A percentile compares a stretch with the other conserved stretches of the same genome.
phyloP scores from a whole-genome alignment of 2,113 vertebrate species.

The Agapornis roseicollis region DNA sequence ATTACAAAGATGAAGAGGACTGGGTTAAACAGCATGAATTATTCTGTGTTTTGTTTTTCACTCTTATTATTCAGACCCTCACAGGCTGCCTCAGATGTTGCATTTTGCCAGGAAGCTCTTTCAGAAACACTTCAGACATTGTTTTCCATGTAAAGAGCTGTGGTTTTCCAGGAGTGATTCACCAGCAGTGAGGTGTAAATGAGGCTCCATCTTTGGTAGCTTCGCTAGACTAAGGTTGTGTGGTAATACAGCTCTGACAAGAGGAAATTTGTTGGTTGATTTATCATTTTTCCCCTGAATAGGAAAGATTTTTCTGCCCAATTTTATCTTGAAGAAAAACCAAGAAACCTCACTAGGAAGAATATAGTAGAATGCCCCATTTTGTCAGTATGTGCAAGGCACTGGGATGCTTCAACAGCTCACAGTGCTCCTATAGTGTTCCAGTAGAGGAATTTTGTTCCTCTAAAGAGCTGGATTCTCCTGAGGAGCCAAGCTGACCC shows the following conservation, averaged over 20 bases:
- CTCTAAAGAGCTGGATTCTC: background rate
- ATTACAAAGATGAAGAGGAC: background rate
- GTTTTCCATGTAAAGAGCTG: background rate
- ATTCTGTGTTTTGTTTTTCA: background rate
- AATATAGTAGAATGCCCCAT: background rate
- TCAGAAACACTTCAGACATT: background rate
- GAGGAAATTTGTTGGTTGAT: background rate
- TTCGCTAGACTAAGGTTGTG: background rate
- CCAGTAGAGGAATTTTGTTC: background rate
- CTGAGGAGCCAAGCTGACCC: background rate
- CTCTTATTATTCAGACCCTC: background rate
- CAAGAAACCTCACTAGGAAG: background rate
- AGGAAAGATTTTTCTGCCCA: background rate
- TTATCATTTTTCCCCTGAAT: background rate
- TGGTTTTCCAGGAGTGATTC: background rate
- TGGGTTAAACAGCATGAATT: background rate
- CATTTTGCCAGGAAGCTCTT: background rate
- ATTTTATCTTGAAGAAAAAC: background rate
- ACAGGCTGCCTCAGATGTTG: background rate
- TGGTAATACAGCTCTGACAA: background rate
- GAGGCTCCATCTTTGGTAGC: background rate
- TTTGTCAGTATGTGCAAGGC: background rate
- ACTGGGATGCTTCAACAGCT: background rate
- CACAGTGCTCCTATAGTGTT: background rate
- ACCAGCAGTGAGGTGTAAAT: background rate